A percentile compares a stretch with the other conserved stretches of the same genome.
Conservation (phyloP, 2,888 invertebrate genomes). For the Drosophila anceps region DNA sequence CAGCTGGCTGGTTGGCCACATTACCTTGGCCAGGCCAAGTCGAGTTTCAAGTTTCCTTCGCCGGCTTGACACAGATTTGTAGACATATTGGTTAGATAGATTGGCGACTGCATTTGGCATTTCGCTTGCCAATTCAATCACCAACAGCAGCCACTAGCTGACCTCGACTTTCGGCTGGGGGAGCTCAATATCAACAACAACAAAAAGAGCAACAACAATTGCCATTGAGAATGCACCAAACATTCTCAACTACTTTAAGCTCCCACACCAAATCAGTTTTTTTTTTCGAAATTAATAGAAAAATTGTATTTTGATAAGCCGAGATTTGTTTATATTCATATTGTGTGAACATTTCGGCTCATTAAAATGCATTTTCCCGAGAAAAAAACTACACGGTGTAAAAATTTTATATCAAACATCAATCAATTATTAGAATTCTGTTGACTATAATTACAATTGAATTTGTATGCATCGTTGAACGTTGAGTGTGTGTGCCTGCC, state of each 20-base stretch:
- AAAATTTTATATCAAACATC: conserved; percentile 18
- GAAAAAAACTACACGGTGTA: conserved; percentile 4
- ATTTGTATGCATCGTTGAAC: conserved; percentile 44
- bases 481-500: conserved; percentile 14
- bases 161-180: conserved; percentile 70
- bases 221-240: conserved; percentile 34
- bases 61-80: conserved; percentile 68
- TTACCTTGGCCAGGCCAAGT: conserved; percentile 41
- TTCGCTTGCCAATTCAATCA: conserved; percentile 56
- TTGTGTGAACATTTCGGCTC: conserved; percentile 31
- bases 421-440: conserved; percentile 43
- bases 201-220: neutral
- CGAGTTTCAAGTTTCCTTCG: conserved; percentile 76
- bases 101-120: conserved; percentile 66
- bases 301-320: conserved; percentile 53
- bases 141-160: conserved; percentile 53
- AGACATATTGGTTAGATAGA: conserved; percentile 55
- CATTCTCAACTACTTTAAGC: conserved; percentile 42
- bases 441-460: conserved; percentile 59
- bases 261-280: conserved; percentile 52
- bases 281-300: conserved; percentile 27
- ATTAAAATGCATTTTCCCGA: conserved; percentile 50
- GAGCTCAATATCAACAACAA: conserved; percentile 12
- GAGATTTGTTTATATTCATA: conserved; percentile 34
- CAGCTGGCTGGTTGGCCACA: conserved; percentile 34